Evolutionary conservation across 2,113 vertebrate genomes (phyloP), one percentile per base, ranked within the genome.

Genomic region (Xerus inauris): DNA sequence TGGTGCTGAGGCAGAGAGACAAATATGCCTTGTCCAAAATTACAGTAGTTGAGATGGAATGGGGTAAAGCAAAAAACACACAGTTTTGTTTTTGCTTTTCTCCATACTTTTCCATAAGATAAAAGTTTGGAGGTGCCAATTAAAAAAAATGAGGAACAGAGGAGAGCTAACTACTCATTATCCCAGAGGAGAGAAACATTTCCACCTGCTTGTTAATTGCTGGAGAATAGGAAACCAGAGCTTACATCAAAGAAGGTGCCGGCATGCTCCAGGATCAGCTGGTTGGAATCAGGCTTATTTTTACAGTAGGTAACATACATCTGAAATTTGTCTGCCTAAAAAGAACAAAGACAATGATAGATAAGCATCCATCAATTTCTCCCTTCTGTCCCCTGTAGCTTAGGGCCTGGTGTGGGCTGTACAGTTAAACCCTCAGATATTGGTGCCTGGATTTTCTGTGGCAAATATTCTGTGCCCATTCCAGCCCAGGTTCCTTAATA

Each of bases 281-380:
- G 99, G 97, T 98, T 99, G 97, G 99, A 99, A 98, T 99, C 99
- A 16, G 99, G 99, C 97, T 99, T 99, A 98, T 99, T 99, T 98
- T 99, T 99, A 98, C 99, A 99, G 98, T 99, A 99, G 95, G 99
- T 99, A 94, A 99, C 99, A 92, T 99, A 99, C 98, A 99, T 99
- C 97, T 99, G 99, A 98, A 99, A 99, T 98, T 99, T 99, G 98
- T 99, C 99, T 92, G 99, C 99, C 99, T 99, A 98, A 94, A 97
- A 98, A 98, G 98, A 98, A 95, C 94, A 97, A 93, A 96, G 80
- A 95, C 67, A 95, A 65, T 49, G 69, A 90, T 4, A 96, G 64
- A 32, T 97, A 89, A 97, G 84, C 8, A 89, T 65, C 42, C 28
- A 22, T 45, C 71, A 26, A 28, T 62, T 45, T 49, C 20, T 82